Evolutionary conservation across 2,888 invertebrate genomes (phyloP), one percentile per base, ranked within the genome.

Genomic region (Andrena hattorfiana): DNA sequence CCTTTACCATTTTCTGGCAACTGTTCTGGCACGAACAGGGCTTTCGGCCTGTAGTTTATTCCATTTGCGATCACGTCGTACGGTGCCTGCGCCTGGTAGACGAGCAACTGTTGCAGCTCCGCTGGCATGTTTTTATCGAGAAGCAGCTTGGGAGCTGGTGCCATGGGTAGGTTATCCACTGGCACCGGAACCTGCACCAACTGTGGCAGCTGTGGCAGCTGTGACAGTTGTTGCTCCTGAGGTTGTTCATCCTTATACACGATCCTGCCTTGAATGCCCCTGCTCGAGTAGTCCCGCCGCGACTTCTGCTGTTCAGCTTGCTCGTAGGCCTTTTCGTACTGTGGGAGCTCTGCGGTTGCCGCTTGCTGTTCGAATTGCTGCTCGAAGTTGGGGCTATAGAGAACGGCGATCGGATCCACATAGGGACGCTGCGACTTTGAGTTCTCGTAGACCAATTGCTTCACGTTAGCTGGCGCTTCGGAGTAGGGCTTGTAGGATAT

Each of bases 31-130:
- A 93, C 81, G 66, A 94, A 94, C 16, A 92, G 49, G 3, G 85
- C 85, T 75, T 92, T 92, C 6, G 93, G 92, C 48, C 90, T 90
- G 76, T 92, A 93, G 2, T 71, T 23, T 48, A 94, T 94, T 10
- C 89, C 88, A 83, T 94, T 92, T 0, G 94, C 93, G 2, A 92
- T 92, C 0, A 93, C 93, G 77, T 93, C 91, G 68, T 94, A 94
- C 0, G 94, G 94, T 7, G 92, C 90, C 56, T 92, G 92, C 0
- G 93, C 91, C 59, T 94, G 94, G 66, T 90, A 92, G 13, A 89
- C 88, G 16, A 94, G 42, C 32, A 94, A 64, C 42, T 91, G 90
- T 59, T 92, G 91, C 28, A 94, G 91, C 56, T 90, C 92, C n/a
- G 66, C 71, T 0, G 93, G 93, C 92, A 92, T 93, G 26, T 75